Percentiles rank a stretch among this genome's conserved stretches.
Evolutionary conservation across 2,888 invertebrate genomes (phyloP).

Genomic region (Galerucella nymphaeae): DNA sequence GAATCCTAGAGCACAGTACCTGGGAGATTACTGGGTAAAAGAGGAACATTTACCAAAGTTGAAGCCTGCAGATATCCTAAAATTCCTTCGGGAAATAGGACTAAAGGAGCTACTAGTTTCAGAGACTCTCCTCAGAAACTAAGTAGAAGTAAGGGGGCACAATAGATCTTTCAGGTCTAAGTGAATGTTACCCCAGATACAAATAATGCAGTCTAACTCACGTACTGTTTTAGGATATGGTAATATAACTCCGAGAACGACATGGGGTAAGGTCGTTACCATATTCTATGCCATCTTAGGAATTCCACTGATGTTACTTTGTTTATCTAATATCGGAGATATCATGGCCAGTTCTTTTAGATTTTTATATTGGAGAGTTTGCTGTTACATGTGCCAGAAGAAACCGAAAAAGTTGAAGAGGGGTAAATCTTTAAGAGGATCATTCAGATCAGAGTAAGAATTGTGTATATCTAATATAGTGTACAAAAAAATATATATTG

Average conservation of each 20-base stretch:
- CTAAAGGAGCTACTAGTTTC: no score
- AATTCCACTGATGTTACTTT: slow-evolving; percentile 94
- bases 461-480: neutral
- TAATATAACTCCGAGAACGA: slow-evolving; percentile 93
- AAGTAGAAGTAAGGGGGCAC: no score
- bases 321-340: slow-evolving; percentile 93
- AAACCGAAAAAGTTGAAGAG: slow-evolving; percentile 74
- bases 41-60: no score
- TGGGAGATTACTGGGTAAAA: no score
- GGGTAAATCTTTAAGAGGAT: slow-evolving; percentile 58
- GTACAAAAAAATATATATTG: slow-evolving; percentile 16
- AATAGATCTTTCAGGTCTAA: no score
- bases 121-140: no score
- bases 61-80: no score
- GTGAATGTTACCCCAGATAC: no score
- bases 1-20: no score
- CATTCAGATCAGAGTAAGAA: slow-evolving; percentile 43
- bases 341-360: slow-evolving; percentile 94
- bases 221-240: slow-evolving; percentile 81
- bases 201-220: neutral
- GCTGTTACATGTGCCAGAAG: slow-evolving; percentile 89
- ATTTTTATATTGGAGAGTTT: slow-evolving; percentile 93
- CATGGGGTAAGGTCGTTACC: slow-evolving; percentile 92
- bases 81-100: no score
- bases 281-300: slow-evolving; percentile 96